phyloP scores from a whole-genome alignment of 2,888 invertebrate species.

The Alviniconcha strummeri region DNA sequence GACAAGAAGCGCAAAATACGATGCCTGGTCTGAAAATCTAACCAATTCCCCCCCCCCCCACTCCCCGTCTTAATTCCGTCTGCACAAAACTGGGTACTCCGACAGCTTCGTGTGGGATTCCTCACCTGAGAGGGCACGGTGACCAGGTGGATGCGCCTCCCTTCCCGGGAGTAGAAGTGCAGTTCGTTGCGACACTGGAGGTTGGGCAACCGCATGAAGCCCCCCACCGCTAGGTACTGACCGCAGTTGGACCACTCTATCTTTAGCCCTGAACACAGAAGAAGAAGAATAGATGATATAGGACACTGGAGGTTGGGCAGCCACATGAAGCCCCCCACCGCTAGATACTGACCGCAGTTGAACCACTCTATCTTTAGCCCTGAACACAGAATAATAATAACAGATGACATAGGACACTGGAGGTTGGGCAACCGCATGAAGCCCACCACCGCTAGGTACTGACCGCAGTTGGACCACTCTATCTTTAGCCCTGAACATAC shows the following conservation, averaged over 20 bases:
- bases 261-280: slow-evolving; percentile 72
- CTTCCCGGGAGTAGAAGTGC: slow-evolving; percentile 92
- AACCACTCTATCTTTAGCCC: slow-evolving; percentile 92
- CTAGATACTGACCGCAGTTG: slow-evolving; percentile 92
- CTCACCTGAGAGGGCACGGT: slow-evolving; percentile 67
- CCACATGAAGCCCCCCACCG: slow-evolving; percentile 84
- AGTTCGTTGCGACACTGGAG: slow-evolving; percentile 79
- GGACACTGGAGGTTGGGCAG: slow-evolving; percentile 66
- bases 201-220: slow-evolving; percentile 74
- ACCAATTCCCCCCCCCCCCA: too few species aligned
- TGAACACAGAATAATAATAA: too few species aligned
- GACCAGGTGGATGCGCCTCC: slow-evolving; percentile 81
- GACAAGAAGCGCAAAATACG: too few species aligned
- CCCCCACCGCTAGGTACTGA: slow-evolving; percentile 93
- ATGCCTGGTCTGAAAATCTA: too few species aligned
- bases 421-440: slow-evolving; percentile 67
- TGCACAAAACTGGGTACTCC: too few species aligned
- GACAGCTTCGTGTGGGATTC: too few species aligned
- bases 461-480: slow-evolving; percentile 97
- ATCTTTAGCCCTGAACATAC: slow-evolving; percentile 80
- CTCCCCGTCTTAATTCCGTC: too few species aligned
- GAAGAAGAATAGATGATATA: neutral
- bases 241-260: slow-evolving; percentile 98
- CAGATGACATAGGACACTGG: slow-evolving; percentile 62
- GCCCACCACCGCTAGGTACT: slow-evolving; percentile 93